A percentile compares a stretch with the other conserved stretches of the same genome.
phyloP scores from a whole-genome alignment of 2,797 vertebrate genomes.

The Sebastes vulpes region DNA sequence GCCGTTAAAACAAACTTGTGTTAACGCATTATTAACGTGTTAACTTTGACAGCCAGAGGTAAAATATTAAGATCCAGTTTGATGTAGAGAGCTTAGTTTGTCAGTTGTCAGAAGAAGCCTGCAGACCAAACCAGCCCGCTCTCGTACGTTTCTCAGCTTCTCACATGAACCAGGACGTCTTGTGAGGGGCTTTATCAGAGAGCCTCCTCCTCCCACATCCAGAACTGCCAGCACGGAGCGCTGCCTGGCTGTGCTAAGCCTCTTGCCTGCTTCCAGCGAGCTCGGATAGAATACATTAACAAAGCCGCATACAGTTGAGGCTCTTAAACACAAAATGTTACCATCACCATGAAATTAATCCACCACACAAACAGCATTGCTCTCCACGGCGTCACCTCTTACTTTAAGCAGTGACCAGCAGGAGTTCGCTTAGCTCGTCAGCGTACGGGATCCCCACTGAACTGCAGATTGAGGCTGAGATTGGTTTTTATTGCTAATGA shows the following conservation, averaged over 20 bases:
- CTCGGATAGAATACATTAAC: slow-evolving; percentile 69
- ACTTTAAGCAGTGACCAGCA: slow-evolving; percentile 11
- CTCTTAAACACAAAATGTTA: slow-evolving; percentile 43
- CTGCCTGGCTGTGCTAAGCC: slow-evolving; percentile 55
- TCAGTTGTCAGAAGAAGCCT: neutral
- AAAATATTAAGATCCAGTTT: slow-evolving; percentile 22
- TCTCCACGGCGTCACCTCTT: neutral
- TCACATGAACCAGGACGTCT: slow-evolving; percentile 19
- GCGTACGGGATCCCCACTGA: neutral
- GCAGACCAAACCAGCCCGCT: neutral
- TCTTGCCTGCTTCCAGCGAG: slow-evolving; percentile 38
- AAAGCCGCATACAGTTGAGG: slow-evolving; percentile 32
- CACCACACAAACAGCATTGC: neutral
- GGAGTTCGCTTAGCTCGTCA: neutral
- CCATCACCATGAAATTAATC: slow-evolving; percentile 28
- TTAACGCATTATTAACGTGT: too few species aligned
- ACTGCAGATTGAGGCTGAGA: slow-evolving; percentile 16
- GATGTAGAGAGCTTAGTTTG: slow-evolving; percentile 21
- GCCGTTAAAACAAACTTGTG: too few species aligned
- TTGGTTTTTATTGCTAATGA: slow-evolving; percentile 40
- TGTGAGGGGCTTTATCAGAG: slow-evolving; percentile 36
- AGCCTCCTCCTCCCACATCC: slow-evolving; percentile 32
- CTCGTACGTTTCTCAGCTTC: slow-evolving; percentile 14
- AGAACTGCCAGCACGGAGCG: slow-evolving; percentile 42
- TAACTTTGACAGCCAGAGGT: neutral